phyloP scores from a whole-genome alignment of 1,140 invertebrate species.

The Drosophila kohkoa region DNA sequence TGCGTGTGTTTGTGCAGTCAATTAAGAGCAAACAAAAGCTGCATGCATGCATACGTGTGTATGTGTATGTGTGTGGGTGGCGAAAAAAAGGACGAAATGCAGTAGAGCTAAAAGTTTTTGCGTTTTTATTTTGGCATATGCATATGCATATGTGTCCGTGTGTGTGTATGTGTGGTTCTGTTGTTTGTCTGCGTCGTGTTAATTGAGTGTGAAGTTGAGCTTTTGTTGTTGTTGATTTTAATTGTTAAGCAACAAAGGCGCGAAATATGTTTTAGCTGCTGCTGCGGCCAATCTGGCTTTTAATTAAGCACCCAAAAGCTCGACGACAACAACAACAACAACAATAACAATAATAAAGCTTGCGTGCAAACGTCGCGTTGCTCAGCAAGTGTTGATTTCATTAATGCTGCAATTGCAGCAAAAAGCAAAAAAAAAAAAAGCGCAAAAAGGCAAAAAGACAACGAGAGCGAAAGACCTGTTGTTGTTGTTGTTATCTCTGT shows the following conservation, averaged over 20 bases:
- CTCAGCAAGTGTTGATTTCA: constrained; percentile 77
- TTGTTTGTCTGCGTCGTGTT: constrained; percentile 74
- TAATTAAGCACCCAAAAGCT: constrained; percentile 69
- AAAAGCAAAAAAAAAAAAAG: constrained; percentile 33
- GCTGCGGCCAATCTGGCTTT: constrained; percentile 58
- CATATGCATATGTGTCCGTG: background rate
- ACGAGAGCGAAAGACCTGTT: constrained; percentile 57
- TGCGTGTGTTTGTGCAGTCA: constrained; percentile 67
- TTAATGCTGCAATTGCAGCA: constrained; percentile 75
- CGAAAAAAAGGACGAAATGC: constrained; percentile 41
- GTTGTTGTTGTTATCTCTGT: constrained; percentile 16
- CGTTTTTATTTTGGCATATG: constrained; percentile 41
- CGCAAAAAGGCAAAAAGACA: constrained; percentile 42
- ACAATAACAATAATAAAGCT: constrained; percentile 39
- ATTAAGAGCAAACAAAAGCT: constrained; percentile 80
- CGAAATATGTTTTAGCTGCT: constrained; percentile 79
- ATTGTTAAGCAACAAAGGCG: constrained; percentile 82
- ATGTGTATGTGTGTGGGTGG: constrained; percentile 44
- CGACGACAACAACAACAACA: constrained; percentile 28
- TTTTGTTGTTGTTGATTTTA: constrained; percentile 77
- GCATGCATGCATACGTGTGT: constrained; percentile 9
- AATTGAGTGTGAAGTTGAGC: constrained; percentile 82
- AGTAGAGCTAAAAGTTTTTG: constrained; percentile 62
- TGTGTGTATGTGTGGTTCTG: constrained; percentile 26
- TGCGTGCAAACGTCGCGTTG: constrained; percentile 66